phyloP scores from a whole-genome alignment of 2,113 vertebrate genomes.

The Ophiodon elongatus region DNA sequence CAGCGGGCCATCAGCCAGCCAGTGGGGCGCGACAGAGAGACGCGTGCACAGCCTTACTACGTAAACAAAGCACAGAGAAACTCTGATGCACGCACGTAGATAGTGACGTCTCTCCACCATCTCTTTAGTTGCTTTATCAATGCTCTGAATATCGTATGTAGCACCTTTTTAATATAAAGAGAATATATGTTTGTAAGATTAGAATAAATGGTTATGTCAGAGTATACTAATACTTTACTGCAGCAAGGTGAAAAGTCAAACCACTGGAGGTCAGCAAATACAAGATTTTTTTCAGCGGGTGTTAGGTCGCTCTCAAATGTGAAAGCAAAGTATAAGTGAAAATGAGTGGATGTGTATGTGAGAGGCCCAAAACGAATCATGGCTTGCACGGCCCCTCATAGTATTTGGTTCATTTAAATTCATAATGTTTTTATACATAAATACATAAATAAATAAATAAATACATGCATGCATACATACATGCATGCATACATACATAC shows the following conservation, averaged over 20 bases:
- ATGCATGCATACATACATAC: no score
- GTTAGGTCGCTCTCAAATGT: not conserved
- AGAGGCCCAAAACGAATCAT: not conserved
- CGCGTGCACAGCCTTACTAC: not conserved
- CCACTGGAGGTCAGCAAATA: not conserved
- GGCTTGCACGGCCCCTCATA: not conserved
- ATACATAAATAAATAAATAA: no score
- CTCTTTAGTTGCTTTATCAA: not conserved
- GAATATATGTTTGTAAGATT: not conserved
- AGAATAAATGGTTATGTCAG: not conserved
- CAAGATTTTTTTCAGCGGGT: not conserved
- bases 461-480: no score
- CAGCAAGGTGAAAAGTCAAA: not conserved
- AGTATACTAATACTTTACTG: conserved; percentile 4
- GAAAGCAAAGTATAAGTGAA: not conserved
- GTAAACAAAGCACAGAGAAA: not conserved
- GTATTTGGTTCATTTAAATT: not conserved
- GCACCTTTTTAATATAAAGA: not conserved
- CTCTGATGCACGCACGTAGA: no score
- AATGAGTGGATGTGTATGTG: not conserved
- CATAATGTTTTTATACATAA: no score
- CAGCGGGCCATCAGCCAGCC: not conserved
- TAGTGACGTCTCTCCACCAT: not conserved
- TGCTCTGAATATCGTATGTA: not conserved
- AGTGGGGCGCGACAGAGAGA: not conserved